A percentile compares a stretch with the other conserved stretches of the same genome.
Evolutionary conservation across 2,113 vertebrate genomes (phyloP).

Genomic region (Channa maculata): DNA sequence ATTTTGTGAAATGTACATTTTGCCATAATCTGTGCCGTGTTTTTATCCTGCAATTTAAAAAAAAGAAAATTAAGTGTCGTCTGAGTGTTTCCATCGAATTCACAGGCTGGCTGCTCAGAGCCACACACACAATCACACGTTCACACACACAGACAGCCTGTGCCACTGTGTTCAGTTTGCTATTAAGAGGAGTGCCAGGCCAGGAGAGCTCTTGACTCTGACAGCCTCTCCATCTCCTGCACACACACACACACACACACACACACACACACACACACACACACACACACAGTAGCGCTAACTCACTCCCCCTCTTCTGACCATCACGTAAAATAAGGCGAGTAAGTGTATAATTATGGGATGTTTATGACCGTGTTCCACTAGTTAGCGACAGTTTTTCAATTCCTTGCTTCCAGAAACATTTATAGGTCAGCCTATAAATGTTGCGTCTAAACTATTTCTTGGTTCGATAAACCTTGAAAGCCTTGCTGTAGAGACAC

Average conservation of each 20-base stretch:
- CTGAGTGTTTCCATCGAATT: conserved; percentile 64
- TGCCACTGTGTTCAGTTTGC: conserved; percentile 52
- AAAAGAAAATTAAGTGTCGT: conserved; percentile 49
- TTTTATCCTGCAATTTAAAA: conserved; percentile 27
- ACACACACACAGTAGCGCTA: conserved; percentile 8
- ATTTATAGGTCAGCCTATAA: conserved; percentile 1
- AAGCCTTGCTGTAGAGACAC: too few relatives aligned
- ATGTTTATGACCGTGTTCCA: conserved; percentile 56
- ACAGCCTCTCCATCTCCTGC: conserved; percentile 73
- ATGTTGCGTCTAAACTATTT: too few relatives aligned
- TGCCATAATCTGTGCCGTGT: conserved; percentile 17
- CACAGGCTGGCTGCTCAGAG: conserved; percentile 18
- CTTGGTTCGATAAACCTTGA: too few relatives aligned
- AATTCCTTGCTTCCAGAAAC: conserved; percentile 9
- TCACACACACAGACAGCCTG: conserved; percentile 23
- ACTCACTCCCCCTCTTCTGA: conserved; percentile 4
- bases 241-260: conserved; percentile 40
- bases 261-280: conserved; percentile 35
- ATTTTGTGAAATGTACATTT: conserved; percentile 19
- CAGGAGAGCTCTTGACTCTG: conserved; percentile 73
- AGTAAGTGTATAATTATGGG: conserved; percentile 72
- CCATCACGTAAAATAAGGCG: conserved; percentile 46
- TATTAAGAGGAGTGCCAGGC: conserved; percentile 67
- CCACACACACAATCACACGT: conserved; percentile 1
- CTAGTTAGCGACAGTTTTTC: conserved; percentile 43